A percentile compares a stretch with the other conserved stretches of the same genome.
Evolutionary conservation across 2,888 invertebrate genomes (phyloP).

Genomic region (Villa cingulata): DNA sequence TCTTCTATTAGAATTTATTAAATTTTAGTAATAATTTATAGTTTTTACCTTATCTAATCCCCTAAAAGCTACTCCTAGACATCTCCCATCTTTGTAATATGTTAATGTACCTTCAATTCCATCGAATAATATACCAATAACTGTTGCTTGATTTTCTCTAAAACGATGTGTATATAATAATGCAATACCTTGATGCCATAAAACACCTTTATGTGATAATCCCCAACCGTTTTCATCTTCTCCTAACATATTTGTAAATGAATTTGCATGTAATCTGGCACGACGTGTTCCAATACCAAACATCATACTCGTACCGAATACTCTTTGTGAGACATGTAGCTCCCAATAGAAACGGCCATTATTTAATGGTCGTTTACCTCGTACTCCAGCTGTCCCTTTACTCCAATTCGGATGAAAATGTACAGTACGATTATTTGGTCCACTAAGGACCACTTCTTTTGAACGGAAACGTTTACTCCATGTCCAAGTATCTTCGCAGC

Average conservation of each 20-base stretch:
- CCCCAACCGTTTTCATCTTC: conserved; percentile 59
- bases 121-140: conserved; percentile 54
- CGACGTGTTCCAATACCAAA: conserved; percentile 50
- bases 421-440: conserved; percentile 42
- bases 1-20: too few species aligned
- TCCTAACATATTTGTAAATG: conserved; percentile 57
- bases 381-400: conserved; percentile 56
- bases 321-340: conserved; percentile 45
- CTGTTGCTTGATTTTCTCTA: conserved; percentile 52
- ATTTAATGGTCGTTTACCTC: conserved; percentile 51
- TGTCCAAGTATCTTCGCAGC: conserved; percentile 53
- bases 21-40: not conserved
- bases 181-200: conserved; percentile 54
- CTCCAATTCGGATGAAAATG: conserved; percentile 66
- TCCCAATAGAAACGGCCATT: conserved; percentile 54
- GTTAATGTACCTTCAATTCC: conserved; percentile 53
- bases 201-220: conserved; percentile 54
- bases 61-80: conserved; percentile 55
- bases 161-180: conserved; percentile 52
- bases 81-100: conserved; percentile 55
- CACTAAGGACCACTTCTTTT: conserved; percentile 44
- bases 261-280: conserved; percentile 48
- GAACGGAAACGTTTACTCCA: conserved; percentile 48
- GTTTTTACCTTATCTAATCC: conserved; percentile 41
- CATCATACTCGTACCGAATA: conserved; percentile 65